Evolutionary conservation across 2,113 vertebrate species (phyloP).

Genomic region (Scatophagus argus): DNA sequence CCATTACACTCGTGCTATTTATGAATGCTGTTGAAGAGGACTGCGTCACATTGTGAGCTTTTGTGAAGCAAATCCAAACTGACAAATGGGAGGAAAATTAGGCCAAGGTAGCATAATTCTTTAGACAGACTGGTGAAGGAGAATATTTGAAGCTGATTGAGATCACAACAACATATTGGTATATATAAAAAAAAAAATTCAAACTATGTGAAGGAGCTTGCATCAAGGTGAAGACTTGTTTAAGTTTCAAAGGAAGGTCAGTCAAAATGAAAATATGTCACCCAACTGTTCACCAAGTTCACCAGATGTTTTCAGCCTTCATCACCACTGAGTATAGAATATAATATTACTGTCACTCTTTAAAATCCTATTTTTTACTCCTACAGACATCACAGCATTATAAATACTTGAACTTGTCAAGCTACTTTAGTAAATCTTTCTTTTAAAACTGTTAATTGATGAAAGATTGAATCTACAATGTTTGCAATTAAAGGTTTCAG

Average conservation of each 20-base stretch:
- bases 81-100: slow-evolving; percentile 26
- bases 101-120: not conserved
- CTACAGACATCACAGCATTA: too few relatives aligned
- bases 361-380: too few relatives aligned
- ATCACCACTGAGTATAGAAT: not conserved
- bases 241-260: not conserved
- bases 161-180: not conserved
- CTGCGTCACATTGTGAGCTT: not conserved
- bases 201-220: too few relatives aligned
- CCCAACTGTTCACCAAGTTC: not conserved
- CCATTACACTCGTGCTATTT: slow-evolving; percentile 24
- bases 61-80: slow-evolving; percentile 32
- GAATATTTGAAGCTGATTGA: slow-evolving; percentile 17
- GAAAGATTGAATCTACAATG: too few relatives aligned
- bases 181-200: too few relatives aligned
- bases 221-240: not conserved
- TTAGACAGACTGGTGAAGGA: not conserved
- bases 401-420: too few relatives aligned
- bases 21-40: not conserved
- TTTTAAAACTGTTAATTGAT: too few relatives aligned
- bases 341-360: too few relatives aligned
- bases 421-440: too few relatives aligned
- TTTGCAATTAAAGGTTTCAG: too few relatives aligned
- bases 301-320: not conserved
- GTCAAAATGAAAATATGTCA: not conserved